These are phyloP conservation scores for Argopecten irradians DNA, from an alignment of 1,140 invertebrate genomes.

Conservation along the genomic window DNA sequence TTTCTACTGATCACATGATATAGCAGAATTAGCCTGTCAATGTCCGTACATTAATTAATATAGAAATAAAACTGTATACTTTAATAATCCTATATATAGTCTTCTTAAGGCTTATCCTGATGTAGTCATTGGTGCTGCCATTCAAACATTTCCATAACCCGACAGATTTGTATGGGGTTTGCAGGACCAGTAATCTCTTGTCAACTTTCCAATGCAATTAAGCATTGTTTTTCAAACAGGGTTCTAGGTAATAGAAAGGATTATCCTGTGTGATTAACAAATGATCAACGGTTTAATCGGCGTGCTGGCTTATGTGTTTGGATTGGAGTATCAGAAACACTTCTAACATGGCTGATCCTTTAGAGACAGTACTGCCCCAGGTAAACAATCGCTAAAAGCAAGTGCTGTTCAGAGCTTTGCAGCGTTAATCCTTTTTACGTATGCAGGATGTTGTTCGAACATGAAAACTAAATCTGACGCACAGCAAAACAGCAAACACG, in stretches of 20 bases:
- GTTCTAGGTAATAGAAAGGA: neutral
- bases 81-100: neutral
- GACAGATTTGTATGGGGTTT: neutral
- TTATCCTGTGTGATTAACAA: neutral
- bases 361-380: neutral
- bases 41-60: neutral
- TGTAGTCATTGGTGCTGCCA: slow-evolving; percentile 1
- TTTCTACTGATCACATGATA: neutral
- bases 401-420: neutral
- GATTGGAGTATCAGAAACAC: neutral
- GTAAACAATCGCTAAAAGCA: neutral
- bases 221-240: neutral
- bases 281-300: neutral
- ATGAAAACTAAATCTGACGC: slow-evolving; percentile 15
- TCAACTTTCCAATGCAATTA: slow-evolving; percentile 22
- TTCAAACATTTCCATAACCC: slow-evolving; percentile 18
- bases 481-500: slow-evolving; percentile 9
- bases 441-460: slow-evolving; percentile 1
- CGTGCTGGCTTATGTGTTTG: neutral
- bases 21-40: neutral
- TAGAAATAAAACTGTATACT: neutral
- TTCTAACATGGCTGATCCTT: slow-evolving; percentile 15
- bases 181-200: neutral
- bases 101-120: slow-evolving; percentile 8
- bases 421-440: neutral